phyloP scores from a whole-genome alignment of 2,113 vertebrate genomes.

The Rhabdomys dilectus region DNA sequence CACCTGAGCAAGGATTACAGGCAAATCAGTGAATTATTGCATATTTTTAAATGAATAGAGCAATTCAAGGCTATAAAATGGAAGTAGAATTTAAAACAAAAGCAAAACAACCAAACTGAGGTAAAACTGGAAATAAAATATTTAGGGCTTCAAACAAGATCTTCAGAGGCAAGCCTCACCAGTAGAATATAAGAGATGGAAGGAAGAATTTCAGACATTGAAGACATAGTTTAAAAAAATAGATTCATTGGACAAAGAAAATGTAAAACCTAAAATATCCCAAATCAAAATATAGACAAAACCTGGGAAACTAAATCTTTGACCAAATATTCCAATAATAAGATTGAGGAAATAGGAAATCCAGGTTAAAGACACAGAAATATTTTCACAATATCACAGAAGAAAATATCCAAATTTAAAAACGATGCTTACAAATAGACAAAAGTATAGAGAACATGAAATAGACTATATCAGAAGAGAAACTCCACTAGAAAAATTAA shows the following conservation, averaged over 20 bases:
- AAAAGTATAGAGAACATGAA: not conserved
- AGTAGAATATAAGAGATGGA: not conserved
- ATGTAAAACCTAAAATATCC: not conserved
- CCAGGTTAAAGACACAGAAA: not conserved
- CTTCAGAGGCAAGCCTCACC: not conserved
- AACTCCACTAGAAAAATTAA: not conserved
- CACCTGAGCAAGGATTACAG: not conserved
- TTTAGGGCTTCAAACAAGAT: not conserved
- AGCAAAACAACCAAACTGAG: not conserved
- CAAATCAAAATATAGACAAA: not conserved
- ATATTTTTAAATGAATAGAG: not conserved
- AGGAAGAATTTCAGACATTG: not conserved
- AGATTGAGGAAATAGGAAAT: not conserved
- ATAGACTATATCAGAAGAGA: not conserved
- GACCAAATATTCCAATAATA: not conserved
- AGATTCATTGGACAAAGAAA: not conserved
- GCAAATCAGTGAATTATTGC: not conserved
- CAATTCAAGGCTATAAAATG: not conserved
- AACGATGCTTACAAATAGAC: not conserved
- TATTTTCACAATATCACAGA: not conserved
- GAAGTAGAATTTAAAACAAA: not conserved
- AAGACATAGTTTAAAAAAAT: not conserved
- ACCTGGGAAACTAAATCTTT: not conserved
- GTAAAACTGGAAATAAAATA: not conserved
- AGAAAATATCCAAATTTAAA: not conserved